Base-by-base conservation (phyloP, 2,113 vertebrate species). In the Arenaria interpres region DNA sequence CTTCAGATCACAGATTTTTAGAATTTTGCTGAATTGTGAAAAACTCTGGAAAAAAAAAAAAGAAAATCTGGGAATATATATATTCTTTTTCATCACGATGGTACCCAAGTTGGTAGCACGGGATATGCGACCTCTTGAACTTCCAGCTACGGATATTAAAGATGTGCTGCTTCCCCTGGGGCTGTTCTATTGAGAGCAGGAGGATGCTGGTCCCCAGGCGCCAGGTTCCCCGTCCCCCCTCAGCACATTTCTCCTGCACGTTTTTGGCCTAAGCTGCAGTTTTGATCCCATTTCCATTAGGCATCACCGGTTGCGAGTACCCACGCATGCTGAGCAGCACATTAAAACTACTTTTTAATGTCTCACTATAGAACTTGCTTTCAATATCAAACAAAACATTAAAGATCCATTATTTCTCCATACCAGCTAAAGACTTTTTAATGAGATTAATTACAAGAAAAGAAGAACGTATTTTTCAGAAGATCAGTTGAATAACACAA, bases 381-480 rank as follows among this genome's bases (percentile, higher is more conserved):
- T 96, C 95, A 93, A 96, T 96, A 97, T 97, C 95, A 97, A 97
- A 97, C 96, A 97, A 97, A 96, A 96, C 96, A 97, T 97, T 97
- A 97, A 97, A 97, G 95, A 97, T 69, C 93, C 95, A 95, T 97
- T 97, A 97, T 96, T 97, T 92, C 81, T 79, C 94, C 75, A 96
- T 93, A 95, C 74, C 41, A 95, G 89, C 71, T 97, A 97, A 97
- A 96, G 95, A 97, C 66, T 97, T 97, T 97, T 96, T 97, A 97
- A 97, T 97, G 94, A 97, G 87, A 97, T 97, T 96, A 96, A 97
- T 95, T 97, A 96, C 71, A 95, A 93, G 89, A 95, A 69, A 90
- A 93, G 69, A 89, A 93, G 85, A 96, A 91, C 1, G 9, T 27
- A 89, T 92, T 96, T 95, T 96, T 92, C 85, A 91, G 90, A 80